Percentiles rank a stretch among this genome's conserved stretches.
phyloP scores from a whole-genome alignment of 2,888 invertebrate genomes.

The Lasioglossum pauxillum region DNA sequence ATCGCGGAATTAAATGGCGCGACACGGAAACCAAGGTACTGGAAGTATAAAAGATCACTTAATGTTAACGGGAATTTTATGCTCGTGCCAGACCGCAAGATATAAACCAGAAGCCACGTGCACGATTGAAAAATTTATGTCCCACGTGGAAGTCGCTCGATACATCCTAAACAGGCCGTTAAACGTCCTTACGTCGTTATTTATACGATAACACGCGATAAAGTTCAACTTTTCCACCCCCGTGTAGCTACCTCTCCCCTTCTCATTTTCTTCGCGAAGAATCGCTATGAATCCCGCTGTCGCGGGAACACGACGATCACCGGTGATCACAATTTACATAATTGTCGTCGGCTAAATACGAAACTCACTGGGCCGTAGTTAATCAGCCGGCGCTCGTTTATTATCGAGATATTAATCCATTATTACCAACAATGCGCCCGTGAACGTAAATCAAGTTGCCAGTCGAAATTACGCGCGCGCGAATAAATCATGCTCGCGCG shows the following conservation, averaged over 20 bases:
- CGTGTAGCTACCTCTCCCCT: neutral
- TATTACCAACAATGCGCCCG: slow-evolving; percentile 44
- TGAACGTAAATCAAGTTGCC: slow-evolving; percentile 50
- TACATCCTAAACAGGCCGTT: slow-evolving; percentile 23
- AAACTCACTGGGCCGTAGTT: slow-evolving; percentile 41
- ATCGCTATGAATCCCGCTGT: neutral
- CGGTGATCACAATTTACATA: slow-evolving; percentile 61
- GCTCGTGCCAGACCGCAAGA: neutral
- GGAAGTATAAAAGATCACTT: neutral
- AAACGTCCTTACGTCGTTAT: slow-evolving; percentile 22
- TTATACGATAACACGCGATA: slow-evolving; percentile 24
- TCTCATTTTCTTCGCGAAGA: neutral
- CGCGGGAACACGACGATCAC: slow-evolving; percentile 34
- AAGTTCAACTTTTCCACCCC: neutral
- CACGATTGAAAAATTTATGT: slow-evolving; percentile 28
- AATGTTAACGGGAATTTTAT: neutral
- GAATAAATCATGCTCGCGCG: slow-evolving; percentile 26
- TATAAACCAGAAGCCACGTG: neutral
- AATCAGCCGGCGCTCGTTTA: slow-evolving; percentile 50
- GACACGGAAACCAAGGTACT: neutral
- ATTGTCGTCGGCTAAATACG: slow-evolving; percentile 54
- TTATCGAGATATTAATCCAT: slow-evolving; percentile 60
- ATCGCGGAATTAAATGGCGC: neutral
- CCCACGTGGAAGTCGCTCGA: slow-evolving; percentile 20
- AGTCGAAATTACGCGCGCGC: slow-evolving; percentile 25